A percentile compares a stretch with the other conserved stretches of the same genome.
phyloP scores from a whole-genome alignment of 1,140 invertebrate genomes.

The Parasteatoda tepidariorum region DNA sequence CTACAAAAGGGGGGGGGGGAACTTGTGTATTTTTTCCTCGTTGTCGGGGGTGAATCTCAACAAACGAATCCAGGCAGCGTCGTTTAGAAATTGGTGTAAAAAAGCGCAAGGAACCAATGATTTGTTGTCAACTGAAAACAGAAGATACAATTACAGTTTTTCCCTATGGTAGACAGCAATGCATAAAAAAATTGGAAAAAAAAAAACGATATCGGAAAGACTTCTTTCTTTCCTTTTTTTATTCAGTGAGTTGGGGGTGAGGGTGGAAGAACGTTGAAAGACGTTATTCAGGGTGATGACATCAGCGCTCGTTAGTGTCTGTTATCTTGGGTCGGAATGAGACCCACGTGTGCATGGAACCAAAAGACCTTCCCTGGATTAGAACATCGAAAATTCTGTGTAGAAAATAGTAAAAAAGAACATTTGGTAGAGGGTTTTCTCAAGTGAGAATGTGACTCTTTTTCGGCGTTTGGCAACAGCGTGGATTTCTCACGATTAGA shows the following conservation, averaged over 20 bases:
- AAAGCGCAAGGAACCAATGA: background rate
- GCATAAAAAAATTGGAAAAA: too few species aligned
- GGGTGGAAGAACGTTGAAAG: background rate
- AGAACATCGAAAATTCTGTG: background rate
- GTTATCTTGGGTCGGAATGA: background rate
- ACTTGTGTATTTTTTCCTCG: too few species aligned
- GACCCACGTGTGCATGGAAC: background rate
- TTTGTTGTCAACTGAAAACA: background rate
- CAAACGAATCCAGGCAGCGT: too few species aligned
- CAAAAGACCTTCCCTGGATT: background rate
- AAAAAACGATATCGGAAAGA: background rate
- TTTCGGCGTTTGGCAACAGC: background rate
- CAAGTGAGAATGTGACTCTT: background rate
- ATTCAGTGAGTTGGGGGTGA: background rate
- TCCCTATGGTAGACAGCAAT: background rate
- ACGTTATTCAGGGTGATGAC: background rate
- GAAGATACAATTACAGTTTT: background rate
- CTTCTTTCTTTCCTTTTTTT: background rate
- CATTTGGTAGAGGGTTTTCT: background rate
- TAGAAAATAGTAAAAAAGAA: background rate
- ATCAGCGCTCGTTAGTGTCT: background rate
- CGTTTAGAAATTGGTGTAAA: background rate
- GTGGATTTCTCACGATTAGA: background rate
- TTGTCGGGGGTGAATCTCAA: too few species aligned
- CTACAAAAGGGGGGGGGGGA: too few species aligned